These are phyloP conservation scores for Heliopora coerulea DNA, from an alignment of 92 coral and sea anemone genomes.

Conservation along the genomic window DNA sequence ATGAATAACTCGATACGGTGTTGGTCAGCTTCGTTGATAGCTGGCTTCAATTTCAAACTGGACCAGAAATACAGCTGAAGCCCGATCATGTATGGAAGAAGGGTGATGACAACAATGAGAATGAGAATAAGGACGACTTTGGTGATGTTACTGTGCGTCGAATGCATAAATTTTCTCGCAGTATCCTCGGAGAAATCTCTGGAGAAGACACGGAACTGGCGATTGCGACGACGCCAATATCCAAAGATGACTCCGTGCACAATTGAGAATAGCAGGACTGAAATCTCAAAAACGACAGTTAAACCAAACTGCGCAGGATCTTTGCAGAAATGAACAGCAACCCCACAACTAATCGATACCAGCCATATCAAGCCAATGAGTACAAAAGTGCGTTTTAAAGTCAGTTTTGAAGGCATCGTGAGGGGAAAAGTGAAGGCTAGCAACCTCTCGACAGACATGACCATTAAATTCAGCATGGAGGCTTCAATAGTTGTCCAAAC, in stretches of 20 bases:
- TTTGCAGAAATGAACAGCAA: conserved; percentile 2
- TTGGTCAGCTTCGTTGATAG: neutral
- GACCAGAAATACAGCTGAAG: neutral
- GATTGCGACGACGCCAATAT: conserved; percentile 4
- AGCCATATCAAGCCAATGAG: conserved; percentile 3
- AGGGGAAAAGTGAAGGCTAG: conserved; percentile 12
- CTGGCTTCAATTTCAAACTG: neutral
- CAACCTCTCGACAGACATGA: conserved; percentile 4
- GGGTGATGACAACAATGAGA: neutral
- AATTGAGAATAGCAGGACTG: neutral
- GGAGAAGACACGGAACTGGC: neutral
- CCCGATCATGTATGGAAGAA: conserved; percentile 30
- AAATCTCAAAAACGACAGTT: conserved; percentile 8
- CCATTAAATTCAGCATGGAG: conserved; percentile 23
- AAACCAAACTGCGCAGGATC: neutral
- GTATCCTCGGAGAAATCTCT: conserved; percentile 15
- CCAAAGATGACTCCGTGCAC: neutral
- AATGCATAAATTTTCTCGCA: neutral
- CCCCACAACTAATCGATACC: conserved; percentile 5
- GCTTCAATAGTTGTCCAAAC: conserved; percentile 37
- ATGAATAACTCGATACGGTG: neutral
- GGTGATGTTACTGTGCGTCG: conserved; percentile 12
- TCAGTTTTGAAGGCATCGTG: neutral
- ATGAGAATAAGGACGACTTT: conserved; percentile 18
- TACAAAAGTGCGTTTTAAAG: conserved; percentile 8